phyloP scores from a whole-genome alignment of 2,888 invertebrate genomes.

The Labia minor region DNA sequence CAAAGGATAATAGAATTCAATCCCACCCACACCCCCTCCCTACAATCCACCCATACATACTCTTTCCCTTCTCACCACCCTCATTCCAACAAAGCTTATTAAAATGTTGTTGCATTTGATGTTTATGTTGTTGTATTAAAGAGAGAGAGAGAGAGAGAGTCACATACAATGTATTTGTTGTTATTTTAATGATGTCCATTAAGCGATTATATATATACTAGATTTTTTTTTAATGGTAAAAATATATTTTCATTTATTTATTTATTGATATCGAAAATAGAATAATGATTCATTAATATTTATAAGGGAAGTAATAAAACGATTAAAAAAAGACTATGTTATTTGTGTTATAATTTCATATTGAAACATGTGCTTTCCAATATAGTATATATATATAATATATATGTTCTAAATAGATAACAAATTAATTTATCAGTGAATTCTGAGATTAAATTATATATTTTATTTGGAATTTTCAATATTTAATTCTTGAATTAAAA shows the following conservation, averaged over 20 bases:
- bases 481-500: no score
- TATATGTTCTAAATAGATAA: background rate
- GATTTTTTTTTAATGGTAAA: background rate
- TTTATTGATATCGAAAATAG: constrained; percentile 7
- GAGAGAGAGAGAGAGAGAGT: background rate
- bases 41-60: no score
- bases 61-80: no score
- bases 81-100: background rate
- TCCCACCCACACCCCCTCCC: background rate
- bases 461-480: background rate
- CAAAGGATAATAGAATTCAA: background rate
- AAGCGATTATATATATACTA: background rate
- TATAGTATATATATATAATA: background rate
- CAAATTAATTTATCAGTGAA: background rate
- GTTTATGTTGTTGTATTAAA: background rate
- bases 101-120: background rate
- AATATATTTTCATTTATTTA: constrained; percentile 1
- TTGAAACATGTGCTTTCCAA: no score
- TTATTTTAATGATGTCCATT: constrained; percentile 8
- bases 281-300: background rate
- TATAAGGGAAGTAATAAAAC: background rate
- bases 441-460: background rate
- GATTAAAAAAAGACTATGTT: background rate
- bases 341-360: background rate
- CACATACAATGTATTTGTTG: background rate